A percentile compares a stretch with the other conserved stretches of the same genome.
phyloP scores from a whole-genome alignment of 2,113 vertebrate genomes.

The Brachyhypopomus occidentalis region DNA sequence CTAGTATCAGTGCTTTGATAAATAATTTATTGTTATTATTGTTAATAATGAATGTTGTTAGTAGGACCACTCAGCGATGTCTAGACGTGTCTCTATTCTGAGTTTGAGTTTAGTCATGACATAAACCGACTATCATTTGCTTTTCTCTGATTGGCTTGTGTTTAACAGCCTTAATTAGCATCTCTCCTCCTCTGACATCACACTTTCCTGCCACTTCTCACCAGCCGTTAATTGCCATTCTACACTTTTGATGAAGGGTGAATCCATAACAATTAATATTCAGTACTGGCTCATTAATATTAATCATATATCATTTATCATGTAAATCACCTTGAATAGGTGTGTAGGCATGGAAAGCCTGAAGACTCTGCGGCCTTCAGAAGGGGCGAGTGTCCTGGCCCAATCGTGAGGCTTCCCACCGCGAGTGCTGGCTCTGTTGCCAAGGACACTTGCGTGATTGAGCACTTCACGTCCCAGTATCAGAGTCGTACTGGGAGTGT shows the following conservation, averaged over 20 bases:
- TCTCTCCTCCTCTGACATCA: not conserved
- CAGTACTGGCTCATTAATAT: slow-evolving; percentile 48
- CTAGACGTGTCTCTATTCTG: no score
- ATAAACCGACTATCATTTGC: no score
- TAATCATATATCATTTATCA: slow-evolving; percentile 36
- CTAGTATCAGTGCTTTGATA: no score
- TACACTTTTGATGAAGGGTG: slow-evolving; percentile 14
- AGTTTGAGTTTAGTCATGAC: no score
- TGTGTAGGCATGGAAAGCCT: not conserved
- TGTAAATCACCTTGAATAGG: slow-evolving; percentile 33
- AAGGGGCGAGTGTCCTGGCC: slow-evolving; percentile 36
- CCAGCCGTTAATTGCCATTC: slow-evolving; percentile 29
- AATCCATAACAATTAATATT: slow-evolving; percentile 52
- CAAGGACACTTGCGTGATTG: slow-evolving; percentile 4
- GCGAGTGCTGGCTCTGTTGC: not conserved
- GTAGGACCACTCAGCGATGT: no score
- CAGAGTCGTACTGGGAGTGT: not conserved
- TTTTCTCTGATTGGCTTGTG: no score
- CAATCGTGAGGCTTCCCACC: not conserved
- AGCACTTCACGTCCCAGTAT: not conserved
- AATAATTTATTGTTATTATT: no score
- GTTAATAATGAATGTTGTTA: no score
- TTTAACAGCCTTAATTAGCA: not conserved
- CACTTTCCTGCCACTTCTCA: slow-evolving; percentile 3
- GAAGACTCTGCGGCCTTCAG: not conserved